Evolutionary conservation across 2,113 vertebrate species (phyloP), one percentile per base, ranked within the genome.

Genomic region (Amblyornis subalaris): DNA sequence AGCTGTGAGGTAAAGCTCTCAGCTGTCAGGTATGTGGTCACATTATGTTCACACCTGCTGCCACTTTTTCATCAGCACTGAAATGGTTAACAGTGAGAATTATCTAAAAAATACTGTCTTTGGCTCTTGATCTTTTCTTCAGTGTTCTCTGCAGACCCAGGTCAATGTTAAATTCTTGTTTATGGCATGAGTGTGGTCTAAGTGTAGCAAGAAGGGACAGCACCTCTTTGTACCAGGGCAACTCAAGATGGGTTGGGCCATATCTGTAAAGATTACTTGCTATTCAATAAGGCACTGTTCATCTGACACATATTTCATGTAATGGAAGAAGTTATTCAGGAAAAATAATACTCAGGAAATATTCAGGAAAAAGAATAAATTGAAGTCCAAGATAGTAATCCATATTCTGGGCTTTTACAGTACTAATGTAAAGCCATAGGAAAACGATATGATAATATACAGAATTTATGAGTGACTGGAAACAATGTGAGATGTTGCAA

Each of bases 381-480:
- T 31, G 6, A 85, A 88, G 13, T 78, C 62, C 51, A 91, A 88
- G 92, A 90, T 67, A 94, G 76, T 38, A 86, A 87, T 84, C 72
- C 3, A 0, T 79, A 50, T 65, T 87, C 55, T 2, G 20, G 47
- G 51, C 24, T 90, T 69, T 92, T 66, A 81, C 77, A 89, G 38
- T 42, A 50, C 44, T 89, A 74, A 45, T 58, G 48, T 93, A 5
- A 91, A 89, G 31, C 72, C 50, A 90, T n/a, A 95, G 31, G 60
- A 91, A 75, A 65, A 74, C 74, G 58, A 69, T 86, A 71, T 95
- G 91, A 94, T 90, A 70, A 88, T 73, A 55, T 29, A 60, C 6
- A 88, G 85, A 95, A 95, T 94, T 92, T 92, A 94, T 91, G 85
- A 90, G 60, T 33, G 16, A 53, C 83, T 92, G 81, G 90, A 94